Base-by-base conservation (phyloP, 2,888 invertebrate genomes). In the Slavum lentiscoides region DNA sequence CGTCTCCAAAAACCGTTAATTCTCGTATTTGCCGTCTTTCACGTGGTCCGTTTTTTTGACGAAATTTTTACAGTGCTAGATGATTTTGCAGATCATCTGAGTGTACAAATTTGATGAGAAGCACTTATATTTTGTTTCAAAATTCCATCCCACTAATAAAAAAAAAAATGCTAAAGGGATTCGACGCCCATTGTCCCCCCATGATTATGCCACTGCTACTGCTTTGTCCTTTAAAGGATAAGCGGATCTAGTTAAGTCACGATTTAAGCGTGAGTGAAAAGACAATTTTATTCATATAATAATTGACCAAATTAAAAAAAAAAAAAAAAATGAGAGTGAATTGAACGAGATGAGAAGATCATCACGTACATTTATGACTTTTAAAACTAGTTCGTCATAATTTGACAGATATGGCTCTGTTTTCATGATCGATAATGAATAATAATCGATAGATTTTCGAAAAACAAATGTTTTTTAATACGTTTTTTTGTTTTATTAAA, bases 281-380 rank as follows among this genome's bases (percentile, higher is more conserved):
- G n/a, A 39, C 2, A n/a, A n/a, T n/a, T n/a, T n/a, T 17, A 64
- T 74, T 30, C 64, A 64, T 37, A 17, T 53, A 64, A 64, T 74
- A 37, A 37, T n/a, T 39, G 21, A 55, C 17, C 64, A 37, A 55
- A 55, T 74, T 66, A 37, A 62, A 58, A 64, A 55, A 49, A 17
- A 8, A n/a, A 17, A 37, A 55, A 49, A 17, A 8, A n/a, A 17
- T n/a, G 0, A 37, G 21, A 64, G 39, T 15, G 8, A 74, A 19
- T 21, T 15, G 49, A 23, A 55, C 19, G 7, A 37, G 30, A 37
- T 37, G 5, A 13, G 8, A 53, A 53, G 30, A 21, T 30, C n/a
- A n/a, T n/a, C 11, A 11, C 15, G 11, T 23, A 23, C 19, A 61
- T 23, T 23, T 23, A 61, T 61, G 9, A 61, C 11, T 19, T 72